phyloP scores from a whole-genome alignment of 2,888 invertebrate genomes.

The Eulithis prunata region DNA sequence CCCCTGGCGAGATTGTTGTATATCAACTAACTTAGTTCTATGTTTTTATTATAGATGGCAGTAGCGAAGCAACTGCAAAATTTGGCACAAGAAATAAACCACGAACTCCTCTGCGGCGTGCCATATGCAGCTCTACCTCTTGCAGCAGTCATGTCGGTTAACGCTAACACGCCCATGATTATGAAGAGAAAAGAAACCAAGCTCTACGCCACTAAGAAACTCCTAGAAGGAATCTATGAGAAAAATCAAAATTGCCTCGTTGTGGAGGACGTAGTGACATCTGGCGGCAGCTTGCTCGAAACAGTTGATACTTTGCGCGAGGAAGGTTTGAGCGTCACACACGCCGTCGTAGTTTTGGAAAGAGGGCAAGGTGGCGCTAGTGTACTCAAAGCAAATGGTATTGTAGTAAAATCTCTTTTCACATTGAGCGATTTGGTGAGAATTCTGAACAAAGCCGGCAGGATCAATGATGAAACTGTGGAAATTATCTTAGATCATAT shows the following conservation, averaged over 20 bases:
- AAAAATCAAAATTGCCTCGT: conserved; percentile 90
- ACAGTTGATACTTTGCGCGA: conserved; percentile 89
- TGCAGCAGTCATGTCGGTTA: conserved; percentile 92
- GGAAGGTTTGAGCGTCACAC: conserved; percentile 87
- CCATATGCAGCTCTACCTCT: conserved; percentile 98
- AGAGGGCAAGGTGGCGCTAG: conserved; percentile 95
- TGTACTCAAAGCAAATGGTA: conserved; percentile 88
- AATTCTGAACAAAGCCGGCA: conserved; percentile 86
- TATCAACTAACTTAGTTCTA: too few relatives aligned
- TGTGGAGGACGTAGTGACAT: conserved; percentile 97
- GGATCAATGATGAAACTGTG: conserved; percentile 81
- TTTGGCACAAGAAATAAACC: conserved; percentile 62
- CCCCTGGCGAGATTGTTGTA: too few relatives aligned
- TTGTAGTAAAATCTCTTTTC: conserved; percentile 88
- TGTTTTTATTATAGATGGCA: conserved; percentile 42
- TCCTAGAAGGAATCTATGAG: conserved; percentile 93
- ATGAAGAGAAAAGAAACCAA: conserved; percentile 97
- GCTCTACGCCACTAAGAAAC: conserved; percentile 96
- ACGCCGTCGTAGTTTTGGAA: conserved; percentile 95
- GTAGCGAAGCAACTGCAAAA: conserved; percentile 64
- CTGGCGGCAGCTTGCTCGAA: conserved; percentile 96
- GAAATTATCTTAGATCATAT: conserved; percentile 71
- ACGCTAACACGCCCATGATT: conserved; percentile 91
- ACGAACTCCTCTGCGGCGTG: conserved; percentile 95
- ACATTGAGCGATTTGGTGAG: conserved; percentile 87